These are phyloP conservation scores for Halcyon badia DNA, from an alignment of 2,797 vertebrate genomes.

Conservation along the genomic window DNA sequence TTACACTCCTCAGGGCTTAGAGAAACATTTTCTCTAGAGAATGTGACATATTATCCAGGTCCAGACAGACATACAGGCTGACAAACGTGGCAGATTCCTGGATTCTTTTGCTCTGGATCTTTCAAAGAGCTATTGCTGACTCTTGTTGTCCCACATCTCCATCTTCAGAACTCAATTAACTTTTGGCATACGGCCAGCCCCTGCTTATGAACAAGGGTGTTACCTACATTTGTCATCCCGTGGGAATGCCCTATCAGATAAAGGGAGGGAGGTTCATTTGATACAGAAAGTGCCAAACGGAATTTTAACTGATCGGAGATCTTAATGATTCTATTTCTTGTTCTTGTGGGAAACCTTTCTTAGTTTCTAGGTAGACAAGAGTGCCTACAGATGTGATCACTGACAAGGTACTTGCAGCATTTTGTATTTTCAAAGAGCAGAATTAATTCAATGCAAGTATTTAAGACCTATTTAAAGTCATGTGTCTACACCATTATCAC, in stretches of 20 bases:
- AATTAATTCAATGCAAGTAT: not conserved
- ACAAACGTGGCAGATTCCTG: not conserved
- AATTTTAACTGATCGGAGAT: not conserved
- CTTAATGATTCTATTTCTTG: not conserved
- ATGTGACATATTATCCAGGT: not conserved
- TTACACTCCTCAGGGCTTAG: not conserved
- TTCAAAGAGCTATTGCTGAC: not conserved
- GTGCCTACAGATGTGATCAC: not conserved
- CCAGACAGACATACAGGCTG: not conserved
- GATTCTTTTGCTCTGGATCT: not conserved
- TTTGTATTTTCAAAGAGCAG: not conserved
- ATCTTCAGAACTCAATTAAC: not conserved
- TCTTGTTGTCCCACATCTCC: not conserved
- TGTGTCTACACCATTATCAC: not conserved
- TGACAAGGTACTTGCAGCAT: not conserved
- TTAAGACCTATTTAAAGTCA: not conserved
- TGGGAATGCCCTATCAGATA: not conserved
- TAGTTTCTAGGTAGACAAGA: not conserved
- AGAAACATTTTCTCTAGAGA: not conserved
- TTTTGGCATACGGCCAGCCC: not conserved
- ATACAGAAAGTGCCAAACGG: not conserved
- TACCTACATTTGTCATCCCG: not conserved
- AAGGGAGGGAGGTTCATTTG: not conserved
- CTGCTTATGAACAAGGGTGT: fast-evolving
- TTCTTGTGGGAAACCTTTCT: not conserved